These are phyloP conservation scores for Bombus waltoni DNA, from an alignment of 1,140 invertebrate species.

Conservation along the genomic window DNA sequence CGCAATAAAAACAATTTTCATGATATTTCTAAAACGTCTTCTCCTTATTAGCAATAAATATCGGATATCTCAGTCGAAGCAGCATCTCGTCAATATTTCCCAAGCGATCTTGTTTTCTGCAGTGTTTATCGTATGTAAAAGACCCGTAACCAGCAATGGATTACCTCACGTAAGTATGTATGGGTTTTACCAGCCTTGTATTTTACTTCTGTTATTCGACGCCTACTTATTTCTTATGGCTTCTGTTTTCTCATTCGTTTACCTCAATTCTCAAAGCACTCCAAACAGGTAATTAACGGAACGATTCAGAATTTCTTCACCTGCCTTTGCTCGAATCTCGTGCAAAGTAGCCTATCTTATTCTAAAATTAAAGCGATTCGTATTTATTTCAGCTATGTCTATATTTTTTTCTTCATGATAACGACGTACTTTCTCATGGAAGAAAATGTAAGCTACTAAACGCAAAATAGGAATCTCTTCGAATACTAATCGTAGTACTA, in stretches of 20 bases:
- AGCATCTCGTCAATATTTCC: too few relatives aligned
- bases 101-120: too few relatives aligned
- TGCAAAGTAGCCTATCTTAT: not conserved
- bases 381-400: not conserved
- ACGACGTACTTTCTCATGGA: not conserved
- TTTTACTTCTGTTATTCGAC: slow-evolving; percentile 23
- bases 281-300: not conserved
- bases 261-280: slow-evolving; percentile 29
- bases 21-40: too few relatives aligned
- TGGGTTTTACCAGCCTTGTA: slow-evolving; percentile 2
- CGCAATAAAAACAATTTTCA: too few relatives aligned
- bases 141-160: slow-evolving; percentile 23
- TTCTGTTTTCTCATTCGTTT: slow-evolving; percentile 39
- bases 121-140: too few relatives aligned
- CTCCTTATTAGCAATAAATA: too few relatives aligned
- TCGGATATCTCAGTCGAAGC: too few relatives aligned
- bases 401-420: not conserved
- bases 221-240: slow-evolving; percentile 39
- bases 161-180: slow-evolving; percentile 8
- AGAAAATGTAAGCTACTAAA: too few relatives aligned
- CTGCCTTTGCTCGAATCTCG: not conserved
- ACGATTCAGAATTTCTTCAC: not conserved
- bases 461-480: too few relatives aligned
- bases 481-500: too few relatives aligned
- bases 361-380: not conserved